A percentile compares a stretch with the other conserved stretches of the same genome.
Evolutionary conservation across 2,888 invertebrate species (phyloP).

Genomic region (Unio pictorum): DNA sequence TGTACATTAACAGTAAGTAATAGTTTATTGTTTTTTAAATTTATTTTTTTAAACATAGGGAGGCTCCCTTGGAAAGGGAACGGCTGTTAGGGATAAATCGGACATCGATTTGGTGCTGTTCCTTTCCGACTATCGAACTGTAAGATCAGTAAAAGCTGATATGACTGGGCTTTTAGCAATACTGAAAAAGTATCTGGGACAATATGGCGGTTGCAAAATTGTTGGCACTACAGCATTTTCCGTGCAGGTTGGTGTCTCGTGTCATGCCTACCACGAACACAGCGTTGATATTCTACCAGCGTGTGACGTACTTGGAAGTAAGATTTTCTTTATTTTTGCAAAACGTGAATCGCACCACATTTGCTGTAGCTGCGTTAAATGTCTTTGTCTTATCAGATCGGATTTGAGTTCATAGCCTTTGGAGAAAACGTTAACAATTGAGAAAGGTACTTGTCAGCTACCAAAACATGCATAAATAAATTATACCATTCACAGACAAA

Average conservation of each 20-base stretch:
- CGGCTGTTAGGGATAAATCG: conserved; percentile 27
- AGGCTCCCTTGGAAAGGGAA: conserved; percentile 33
- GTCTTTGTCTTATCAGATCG: too few species aligned
- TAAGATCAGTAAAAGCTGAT: background rate
- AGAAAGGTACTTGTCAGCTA: too few species aligned
- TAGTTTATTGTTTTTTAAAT: too few species aligned
- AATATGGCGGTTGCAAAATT: conserved; percentile 1
- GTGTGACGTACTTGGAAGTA: conserved; percentile 3
- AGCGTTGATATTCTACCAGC: conserved; percentile 22
- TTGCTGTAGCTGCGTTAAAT: too few species aligned
- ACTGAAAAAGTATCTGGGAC: conserved; percentile 2
- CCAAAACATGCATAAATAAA: too few species aligned
- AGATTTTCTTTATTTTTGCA: background rate
- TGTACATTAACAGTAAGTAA: background rate
- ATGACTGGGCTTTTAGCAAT: conserved; percentile 1
- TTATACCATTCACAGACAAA: too few species aligned
- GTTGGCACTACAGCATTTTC: conserved; percentile 9
- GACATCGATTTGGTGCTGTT: conserved; percentile 26
- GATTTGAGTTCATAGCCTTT: too few species aligned
- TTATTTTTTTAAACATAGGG: conserved; percentile 5
- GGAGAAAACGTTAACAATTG: too few species aligned
- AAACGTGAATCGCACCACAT: background rate
- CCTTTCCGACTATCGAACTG: conserved; percentile 6
- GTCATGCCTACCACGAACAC: conserved; percentile 8
- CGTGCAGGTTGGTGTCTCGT: conserved; percentile 14